Conservation (phyloP, 2,113 vertebrate genomes). For the Erpornis zantholeuca region DNA sequence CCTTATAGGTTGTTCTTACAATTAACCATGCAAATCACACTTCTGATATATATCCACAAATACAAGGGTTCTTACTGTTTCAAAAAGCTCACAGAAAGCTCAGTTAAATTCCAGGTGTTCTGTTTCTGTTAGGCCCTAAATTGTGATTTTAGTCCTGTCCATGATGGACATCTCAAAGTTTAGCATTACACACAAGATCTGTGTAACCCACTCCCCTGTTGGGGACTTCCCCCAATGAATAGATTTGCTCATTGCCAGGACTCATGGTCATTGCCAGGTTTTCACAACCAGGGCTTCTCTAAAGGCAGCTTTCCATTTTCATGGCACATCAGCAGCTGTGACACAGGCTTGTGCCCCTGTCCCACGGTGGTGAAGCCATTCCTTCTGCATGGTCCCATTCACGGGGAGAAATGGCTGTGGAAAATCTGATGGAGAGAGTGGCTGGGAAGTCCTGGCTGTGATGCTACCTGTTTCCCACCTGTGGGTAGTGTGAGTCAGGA, state of each 20-base stretch:
- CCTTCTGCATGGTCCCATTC: not conserved
- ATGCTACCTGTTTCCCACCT: not conserved
- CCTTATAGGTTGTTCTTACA: not conserved
- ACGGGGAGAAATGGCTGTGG: not conserved
- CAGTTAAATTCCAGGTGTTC: not conserved
- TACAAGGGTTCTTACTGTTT: not conserved
- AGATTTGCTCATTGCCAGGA: not conserved
- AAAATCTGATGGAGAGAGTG: not conserved
- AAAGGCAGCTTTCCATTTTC: not conserved
- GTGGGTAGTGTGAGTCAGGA: not conserved
- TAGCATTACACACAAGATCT: not conserved
- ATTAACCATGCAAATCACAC: not conserved
- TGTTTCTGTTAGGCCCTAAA: not conserved
- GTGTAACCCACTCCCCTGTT: not conserved
- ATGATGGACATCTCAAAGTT: not conserved
- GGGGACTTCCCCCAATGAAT: not conserved
- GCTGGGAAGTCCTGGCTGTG: not conserved
- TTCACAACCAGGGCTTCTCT: not conserved
- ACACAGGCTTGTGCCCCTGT: not conserved
- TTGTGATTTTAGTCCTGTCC: not conserved
- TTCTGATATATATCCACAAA: not conserved
- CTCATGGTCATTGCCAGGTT: not conserved
- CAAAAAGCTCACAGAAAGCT: not conserved
- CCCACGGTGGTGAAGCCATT: fast-evolving
- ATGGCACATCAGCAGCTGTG: not conserved